Percentiles rank a stretch among this genome's conserved stretches.
These are phyloP conservation scores for Lithobius niger DNA, from an alignment of 1,140 invertebrate genomes.

Conservation along the genomic window DNA sequence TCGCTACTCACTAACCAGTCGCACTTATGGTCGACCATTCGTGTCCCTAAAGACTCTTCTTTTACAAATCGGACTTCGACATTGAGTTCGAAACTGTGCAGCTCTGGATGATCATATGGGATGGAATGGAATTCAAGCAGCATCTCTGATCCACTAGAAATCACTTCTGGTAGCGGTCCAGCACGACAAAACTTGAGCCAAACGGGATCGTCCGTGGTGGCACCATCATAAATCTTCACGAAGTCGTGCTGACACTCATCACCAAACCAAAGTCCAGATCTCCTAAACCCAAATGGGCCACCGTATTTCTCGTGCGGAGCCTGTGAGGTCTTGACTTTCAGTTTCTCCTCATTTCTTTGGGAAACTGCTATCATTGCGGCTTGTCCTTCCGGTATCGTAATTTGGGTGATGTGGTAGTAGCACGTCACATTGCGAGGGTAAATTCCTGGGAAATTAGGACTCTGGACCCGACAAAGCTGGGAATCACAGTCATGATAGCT, in stretches of 20 bases:
- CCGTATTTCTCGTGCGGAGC: conserved; percentile 8
- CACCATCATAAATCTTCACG: conserved; percentile 26
- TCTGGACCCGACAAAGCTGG: conserved; percentile 25
- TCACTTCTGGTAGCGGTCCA: conserved; percentile 56
- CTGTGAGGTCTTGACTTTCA: conserved; percentile 39
- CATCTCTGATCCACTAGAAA: conserved; percentile 55
- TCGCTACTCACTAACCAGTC: conserved; percentile 8
- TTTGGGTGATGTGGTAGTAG: conserved; percentile 57
- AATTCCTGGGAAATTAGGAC: conserved; percentile 71
- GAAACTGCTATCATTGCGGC: conserved; percentile 43
- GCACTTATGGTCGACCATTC: conserved; percentile 30
- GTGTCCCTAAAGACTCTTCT: conserved; percentile 34
- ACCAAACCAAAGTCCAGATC: conserved; percentile 12
- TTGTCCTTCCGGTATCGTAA: conserved; percentile 50
- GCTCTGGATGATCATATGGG: conserved; percentile 46
- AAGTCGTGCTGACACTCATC: conserved; percentile 19
- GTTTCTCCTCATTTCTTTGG: conserved; percentile 22
- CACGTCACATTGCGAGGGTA: conserved; percentile 73
- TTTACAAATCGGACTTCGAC: conserved; percentile 66
- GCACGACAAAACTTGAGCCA: conserved; percentile 26
- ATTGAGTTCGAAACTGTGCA: conserved; percentile 63
- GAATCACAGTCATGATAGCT: conserved; percentile 10
- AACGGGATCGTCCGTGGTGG: conserved; percentile 18
- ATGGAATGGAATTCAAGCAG: conserved; percentile 53
- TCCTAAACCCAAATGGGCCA: conserved; percentile 3